Evolutionary conservation across 1,140 invertebrate species (phyloP).

Genomic region (Elymnias hypermnestra): DNA sequence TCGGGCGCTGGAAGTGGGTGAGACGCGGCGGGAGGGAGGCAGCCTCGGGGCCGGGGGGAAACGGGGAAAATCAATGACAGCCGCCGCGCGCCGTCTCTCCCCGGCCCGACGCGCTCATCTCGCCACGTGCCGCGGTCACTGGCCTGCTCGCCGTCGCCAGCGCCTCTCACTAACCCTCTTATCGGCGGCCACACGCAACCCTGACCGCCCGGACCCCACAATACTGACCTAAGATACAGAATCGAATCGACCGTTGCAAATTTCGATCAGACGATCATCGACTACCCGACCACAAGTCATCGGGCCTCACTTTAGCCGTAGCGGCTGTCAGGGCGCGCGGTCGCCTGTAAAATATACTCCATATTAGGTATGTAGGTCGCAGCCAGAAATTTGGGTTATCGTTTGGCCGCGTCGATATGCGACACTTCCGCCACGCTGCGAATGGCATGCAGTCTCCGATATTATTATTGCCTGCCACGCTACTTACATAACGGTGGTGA

Average conservation of each 20-base stretch:
- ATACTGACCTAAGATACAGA: conserved; percentile 21
- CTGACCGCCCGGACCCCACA: conserved; percentile 22
- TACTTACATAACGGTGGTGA: conserved; percentile 44
- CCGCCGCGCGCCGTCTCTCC: conserved; percentile 68
- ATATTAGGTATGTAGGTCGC: conserved; percentile 63
- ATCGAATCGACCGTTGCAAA: conserved; percentile 10
- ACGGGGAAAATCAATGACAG: conserved; percentile 73
- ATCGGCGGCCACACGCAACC: conserved; percentile 5
- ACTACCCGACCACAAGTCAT: no score
- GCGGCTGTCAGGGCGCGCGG: conserved; percentile 29
- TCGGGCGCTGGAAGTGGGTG: conserved; percentile 73
- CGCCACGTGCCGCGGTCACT: conserved; percentile 73
- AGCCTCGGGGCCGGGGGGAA: conserved; percentile 43
- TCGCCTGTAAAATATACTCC: conserved; percentile 45
- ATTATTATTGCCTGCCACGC: conserved; percentile 39
- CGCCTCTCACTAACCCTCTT: conserved; percentile 9
- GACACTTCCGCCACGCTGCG: conserved; percentile 58
- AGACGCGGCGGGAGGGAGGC: conserved; percentile 56
- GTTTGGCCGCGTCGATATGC: conserved; percentile 66
- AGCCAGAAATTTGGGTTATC: conserved; percentile 70
- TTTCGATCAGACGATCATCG: conserved; percentile 23
- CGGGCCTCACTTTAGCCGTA: no score
- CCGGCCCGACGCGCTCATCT: conserved; percentile 70
- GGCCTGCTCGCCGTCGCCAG: conserved; percentile 42
- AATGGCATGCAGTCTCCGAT: conserved; percentile 55